Evolutionary conservation across 2,888 invertebrate genomes (phyloP).

Genomic region (Coleophora deauratella): DNA sequence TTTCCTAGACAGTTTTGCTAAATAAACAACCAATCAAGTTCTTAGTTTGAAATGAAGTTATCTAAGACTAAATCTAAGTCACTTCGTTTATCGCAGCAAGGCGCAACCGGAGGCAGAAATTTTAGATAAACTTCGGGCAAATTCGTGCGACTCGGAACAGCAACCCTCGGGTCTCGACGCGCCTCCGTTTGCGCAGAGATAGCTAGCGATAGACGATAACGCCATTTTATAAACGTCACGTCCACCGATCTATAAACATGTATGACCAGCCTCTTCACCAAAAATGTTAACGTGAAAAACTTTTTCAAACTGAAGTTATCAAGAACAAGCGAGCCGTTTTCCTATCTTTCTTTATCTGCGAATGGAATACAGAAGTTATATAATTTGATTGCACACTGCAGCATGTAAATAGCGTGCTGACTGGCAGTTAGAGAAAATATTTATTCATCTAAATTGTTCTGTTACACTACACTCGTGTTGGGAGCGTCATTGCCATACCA

Average conservation of each 20-base stretch:
- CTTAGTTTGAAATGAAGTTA: too few relatives aligned
- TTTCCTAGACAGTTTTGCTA: too few relatives aligned
- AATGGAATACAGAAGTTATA: too few relatives aligned
- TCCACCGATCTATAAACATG: background rate
- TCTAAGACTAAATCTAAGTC: slow-evolving; percentile 15
- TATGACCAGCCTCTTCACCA: too few relatives aligned
- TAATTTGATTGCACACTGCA: slow-evolving; percentile 1
- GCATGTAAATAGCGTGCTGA: slow-evolving; percentile 8
- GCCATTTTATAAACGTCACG: slow-evolving; percentile 6
- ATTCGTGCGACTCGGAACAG: slow-evolving; percentile 15
- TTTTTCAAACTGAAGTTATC: too few relatives aligned
- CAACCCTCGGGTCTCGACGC: slow-evolving; percentile 20
- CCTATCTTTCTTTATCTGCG: too few relatives aligned
- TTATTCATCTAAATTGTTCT: slow-evolving; percentile 25
- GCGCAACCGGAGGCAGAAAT: slow-evolving; percentile 34
- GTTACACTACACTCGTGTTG: slow-evolving; percentile 20
- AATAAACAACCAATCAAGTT: too few relatives aligned
- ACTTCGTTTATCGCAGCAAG: slow-evolving; percentile 36
- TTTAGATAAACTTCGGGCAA: slow-evolving; percentile 41
- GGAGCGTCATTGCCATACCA: slow-evolving; percentile 30
- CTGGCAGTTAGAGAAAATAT: slow-evolving; percentile 12
- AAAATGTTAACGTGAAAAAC: too few relatives aligned
- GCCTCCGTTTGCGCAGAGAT: slow-evolving; percentile 25
- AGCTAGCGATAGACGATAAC: slow-evolving; percentile 27
- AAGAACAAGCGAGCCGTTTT: too few relatives aligned